phyloP scores from a whole-genome alignment of 2,113 vertebrate species.

The Hippocampus mohnikei region DNA sequence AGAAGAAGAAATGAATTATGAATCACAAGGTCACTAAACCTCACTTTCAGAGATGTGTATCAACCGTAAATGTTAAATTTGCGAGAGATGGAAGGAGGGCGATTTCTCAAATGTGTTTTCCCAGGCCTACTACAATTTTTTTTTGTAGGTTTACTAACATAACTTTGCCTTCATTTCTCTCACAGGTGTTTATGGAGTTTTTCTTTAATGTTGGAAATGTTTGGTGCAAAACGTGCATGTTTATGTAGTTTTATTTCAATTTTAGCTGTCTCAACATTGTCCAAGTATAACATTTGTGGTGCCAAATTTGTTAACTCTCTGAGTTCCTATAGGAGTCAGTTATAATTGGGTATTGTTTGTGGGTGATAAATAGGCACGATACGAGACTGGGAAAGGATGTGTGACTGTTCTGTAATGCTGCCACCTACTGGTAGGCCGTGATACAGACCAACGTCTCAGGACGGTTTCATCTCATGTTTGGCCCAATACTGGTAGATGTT shows the following conservation, averaged over 20 bases:
- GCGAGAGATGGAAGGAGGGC: neutral
- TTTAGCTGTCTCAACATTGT: neutral
- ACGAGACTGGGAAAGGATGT: neutral
- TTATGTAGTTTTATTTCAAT: neutral
- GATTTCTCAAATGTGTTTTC: constrained; percentile 52
- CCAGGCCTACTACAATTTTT: constrained; percentile 26
- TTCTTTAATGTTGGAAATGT: constrained; percentile 28
- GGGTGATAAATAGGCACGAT: neutral
- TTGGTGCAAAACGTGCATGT: neutral
- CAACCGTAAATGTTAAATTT: constrained; percentile 1
- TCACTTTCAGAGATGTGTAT: neutral
- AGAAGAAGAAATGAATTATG: neutral
- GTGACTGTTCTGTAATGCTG: constrained; percentile 14
- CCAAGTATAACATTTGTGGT: neutral
- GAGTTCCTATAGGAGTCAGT: neutral
- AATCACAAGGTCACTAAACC: neutral
- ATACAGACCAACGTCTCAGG: no score
- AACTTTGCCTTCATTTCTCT: constrained; percentile 25
- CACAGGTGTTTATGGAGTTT: constrained; percentile 21
- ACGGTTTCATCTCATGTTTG: neutral
- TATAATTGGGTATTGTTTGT: neutral
- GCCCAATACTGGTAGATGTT: neutral
- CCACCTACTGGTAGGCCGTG: constrained; percentile 50
- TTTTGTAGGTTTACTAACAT: constrained; percentile 40
- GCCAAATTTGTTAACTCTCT: neutral